These are phyloP conservation scores for Periophthalmodon schlosseri DNA, from an alignment of 2,113 vertebrate genomes.

Conservation along the genomic window DNA sequence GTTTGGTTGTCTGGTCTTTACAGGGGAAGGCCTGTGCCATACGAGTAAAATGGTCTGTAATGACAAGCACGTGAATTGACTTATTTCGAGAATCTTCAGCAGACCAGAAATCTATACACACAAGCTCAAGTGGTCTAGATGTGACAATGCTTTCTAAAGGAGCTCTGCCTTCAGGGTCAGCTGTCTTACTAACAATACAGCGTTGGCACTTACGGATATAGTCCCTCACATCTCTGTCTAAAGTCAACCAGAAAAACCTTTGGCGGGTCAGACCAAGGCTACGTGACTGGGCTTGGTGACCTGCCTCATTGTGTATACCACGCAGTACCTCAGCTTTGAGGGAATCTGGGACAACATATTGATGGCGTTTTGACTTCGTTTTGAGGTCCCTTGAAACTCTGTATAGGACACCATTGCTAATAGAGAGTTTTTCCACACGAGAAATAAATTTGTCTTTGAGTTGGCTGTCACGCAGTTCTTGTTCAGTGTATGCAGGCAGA, in stretches of 20 bases:
- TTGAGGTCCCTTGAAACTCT: not conserved
- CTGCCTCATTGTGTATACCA: not conserved
- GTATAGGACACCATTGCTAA: not conserved
- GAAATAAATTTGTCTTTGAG: not conserved
- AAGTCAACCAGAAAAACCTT: not conserved
- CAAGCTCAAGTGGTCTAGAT: not conserved
- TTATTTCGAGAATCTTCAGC: not conserved
- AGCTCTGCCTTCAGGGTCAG: not conserved
- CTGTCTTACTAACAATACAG: not conserved
- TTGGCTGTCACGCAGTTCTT: not conserved
- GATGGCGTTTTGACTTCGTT: not conserved
- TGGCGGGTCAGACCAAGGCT: not conserved
- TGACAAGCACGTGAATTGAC: not conserved
- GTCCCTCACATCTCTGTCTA: not conserved
- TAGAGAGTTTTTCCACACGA: too few species aligned
- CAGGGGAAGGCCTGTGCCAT: not conserved
- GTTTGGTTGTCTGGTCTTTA: not conserved
- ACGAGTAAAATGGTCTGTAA: not conserved
- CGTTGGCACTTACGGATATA: not conserved
- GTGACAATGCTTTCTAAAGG: not conserved
- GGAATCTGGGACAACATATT: too few species aligned
- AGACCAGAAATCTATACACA: conserved; percentile 5
- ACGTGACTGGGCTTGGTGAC: not conserved
- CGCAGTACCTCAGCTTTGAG: not conserved
- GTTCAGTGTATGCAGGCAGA: not conserved